Base-by-base conservation (phyloP, 2,113 vertebrate species). In the Phylloscopus trochiloides region DNA sequence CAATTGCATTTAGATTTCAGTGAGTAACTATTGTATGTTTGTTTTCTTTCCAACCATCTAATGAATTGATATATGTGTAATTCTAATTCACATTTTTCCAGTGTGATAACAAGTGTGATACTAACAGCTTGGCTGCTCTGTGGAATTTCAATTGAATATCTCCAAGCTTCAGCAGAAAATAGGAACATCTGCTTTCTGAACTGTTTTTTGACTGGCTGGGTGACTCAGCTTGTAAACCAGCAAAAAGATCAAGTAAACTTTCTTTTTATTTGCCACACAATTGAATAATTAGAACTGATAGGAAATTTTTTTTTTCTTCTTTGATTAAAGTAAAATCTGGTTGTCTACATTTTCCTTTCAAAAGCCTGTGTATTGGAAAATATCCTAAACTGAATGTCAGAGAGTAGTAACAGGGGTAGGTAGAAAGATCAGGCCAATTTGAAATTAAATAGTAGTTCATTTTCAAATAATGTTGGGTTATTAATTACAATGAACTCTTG, bases 1-100 rank as follows among this genome's bases (percentile, higher is more conserved):
- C 70, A 82, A 82, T 73, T 87, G 66, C 63, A 47, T 92, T 95
- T 93, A 95, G 47, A 70, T 58, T 91, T 28, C 66, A 92, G 43
- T 67, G 54, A 88, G 65, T 67, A 87, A 74, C 91, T 93, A 43
- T 74, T 83, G 77, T 81, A 43, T 82, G 38, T 91, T 90, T 93
- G 65, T 77, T 95, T 95, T 73, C 40, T 77, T 92, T 83, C 71
- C 81, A 94, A 34, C 8, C 26, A 73, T 55, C 80, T 91, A 92
- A 92, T 96, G 84, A 96, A 79, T 62, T 93, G 77, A 95, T 96
- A 55, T 50, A 79, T 73, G 54, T 66, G 58, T 85, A 83, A 87
- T 83, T 95, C 77, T 88, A 88, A 94, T 94, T 91, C 81, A 71
- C 86, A 52, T 86, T 86, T 95, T 91, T 93, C 65, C 76, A 91